A percentile compares a stretch with the other conserved stretches of the same genome.
Conservation (phyloP, 2,888 invertebrate genomes). For the Charanyca ferruginea region DNA sequence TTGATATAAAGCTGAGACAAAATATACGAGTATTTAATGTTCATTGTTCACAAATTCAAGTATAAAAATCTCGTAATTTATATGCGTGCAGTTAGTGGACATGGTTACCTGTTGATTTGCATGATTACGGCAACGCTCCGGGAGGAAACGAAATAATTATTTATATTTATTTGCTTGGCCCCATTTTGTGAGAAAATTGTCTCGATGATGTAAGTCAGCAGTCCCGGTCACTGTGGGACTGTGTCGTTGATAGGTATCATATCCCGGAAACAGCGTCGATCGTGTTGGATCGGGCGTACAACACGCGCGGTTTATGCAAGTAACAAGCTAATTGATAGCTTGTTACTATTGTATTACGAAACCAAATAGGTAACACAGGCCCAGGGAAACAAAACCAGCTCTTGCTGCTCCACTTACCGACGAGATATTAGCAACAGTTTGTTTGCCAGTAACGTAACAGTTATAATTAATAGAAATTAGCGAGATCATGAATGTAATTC, state of each 20-base stretch:
- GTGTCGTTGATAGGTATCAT: slow-evolving; percentile 69
- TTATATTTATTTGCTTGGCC: slow-evolving; percentile 48
- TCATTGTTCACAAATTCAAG: slow-evolving; percentile 1
- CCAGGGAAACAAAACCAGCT: slow-evolving; percentile 77
- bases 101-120: slow-evolving; percentile 40
- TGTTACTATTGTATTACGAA: slow-evolving; percentile 85
- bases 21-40: neutral
- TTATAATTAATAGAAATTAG: slow-evolving; percentile 71
- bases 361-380: slow-evolving; percentile 71
- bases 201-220: slow-evolving; percentile 62
- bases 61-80: slow-evolving; percentile 11
- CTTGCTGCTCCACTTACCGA: slow-evolving; percentile 74
- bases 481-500: slow-evolving; percentile 58
- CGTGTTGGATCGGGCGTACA: slow-evolving; percentile 75
- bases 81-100: slow-evolving; percentile 22
- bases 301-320: slow-evolving; percentile 85
- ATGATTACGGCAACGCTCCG: slow-evolving; percentile 41
- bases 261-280: slow-evolving; percentile 83
- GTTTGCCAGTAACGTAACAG: slow-evolving; percentile 67
- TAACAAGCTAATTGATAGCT: slow-evolving; percentile 88
- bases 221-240: slow-evolving; percentile 56
- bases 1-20: neutral
- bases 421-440: slow-evolving; percentile 73
- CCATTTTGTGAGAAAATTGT: slow-evolving; percentile 60
- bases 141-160: slow-evolving; percentile 59